A percentile compares a stretch with the other conserved stretches of the same genome.
Conservation (phyloP, 2,797 vertebrate genomes). For the Megaceryle alcyon region DNA sequence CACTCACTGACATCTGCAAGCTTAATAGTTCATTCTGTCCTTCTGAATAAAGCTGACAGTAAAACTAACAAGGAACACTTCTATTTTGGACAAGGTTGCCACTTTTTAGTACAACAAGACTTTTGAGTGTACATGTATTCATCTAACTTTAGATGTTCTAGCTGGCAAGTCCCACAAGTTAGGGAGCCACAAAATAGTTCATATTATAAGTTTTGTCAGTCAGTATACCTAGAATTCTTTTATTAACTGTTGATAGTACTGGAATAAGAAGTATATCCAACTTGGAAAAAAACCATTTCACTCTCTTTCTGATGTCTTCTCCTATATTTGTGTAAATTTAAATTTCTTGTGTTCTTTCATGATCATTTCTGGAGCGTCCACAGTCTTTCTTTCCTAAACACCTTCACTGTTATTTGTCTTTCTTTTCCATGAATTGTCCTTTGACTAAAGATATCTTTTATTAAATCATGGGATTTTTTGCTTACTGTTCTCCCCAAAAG, state of each 20-base stretch:
- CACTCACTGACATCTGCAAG: neutral
- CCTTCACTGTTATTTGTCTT: neutral
- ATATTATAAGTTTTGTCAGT: neutral
- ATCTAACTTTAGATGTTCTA: neutral
- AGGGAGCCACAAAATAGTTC: neutral
- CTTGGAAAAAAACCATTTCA: neutral
- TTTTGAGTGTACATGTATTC: neutral
- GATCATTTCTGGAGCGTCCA: neutral
- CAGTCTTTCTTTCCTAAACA: neutral
- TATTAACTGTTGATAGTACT: neutral
- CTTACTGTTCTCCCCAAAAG: neutral
- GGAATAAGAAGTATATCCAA: neutral
- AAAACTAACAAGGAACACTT: neutral
- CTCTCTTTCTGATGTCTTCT: neutral
- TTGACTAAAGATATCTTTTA: neutral
- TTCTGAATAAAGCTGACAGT: neutral
- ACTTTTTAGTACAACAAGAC: neutral
- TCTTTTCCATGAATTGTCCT: neutral
- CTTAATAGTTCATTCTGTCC: neutral
- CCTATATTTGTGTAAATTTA: neutral
- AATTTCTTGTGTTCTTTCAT: neutral
- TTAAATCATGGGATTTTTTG: neutral
- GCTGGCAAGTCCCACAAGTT: neutral
- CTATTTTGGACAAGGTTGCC: neutral
- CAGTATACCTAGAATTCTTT: neutral